A percentile compares a stretch with the other conserved stretches of the same genome.
phyloP scores from a whole-genome alignment of 2,797 vertebrate species.

The Falco biarmicus region DNA sequence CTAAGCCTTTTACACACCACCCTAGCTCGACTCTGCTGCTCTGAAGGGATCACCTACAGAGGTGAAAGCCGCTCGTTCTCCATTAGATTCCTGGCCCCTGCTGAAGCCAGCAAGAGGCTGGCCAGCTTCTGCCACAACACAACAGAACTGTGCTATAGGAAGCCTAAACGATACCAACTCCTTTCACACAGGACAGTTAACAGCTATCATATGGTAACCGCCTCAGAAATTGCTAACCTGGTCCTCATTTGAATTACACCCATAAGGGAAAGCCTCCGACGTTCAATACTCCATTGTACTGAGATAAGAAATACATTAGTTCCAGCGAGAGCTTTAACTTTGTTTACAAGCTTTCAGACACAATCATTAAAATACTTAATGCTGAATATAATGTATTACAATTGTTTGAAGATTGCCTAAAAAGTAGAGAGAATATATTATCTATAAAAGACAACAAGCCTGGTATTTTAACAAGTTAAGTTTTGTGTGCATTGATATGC shows the following conservation, averaged over 20 bases:
- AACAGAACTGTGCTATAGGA: background rate
- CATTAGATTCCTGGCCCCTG: background rate
- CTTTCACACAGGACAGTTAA: background rate
- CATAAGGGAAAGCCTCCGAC: background rate
- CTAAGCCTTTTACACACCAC: background rate
- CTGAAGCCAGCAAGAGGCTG: background rate
- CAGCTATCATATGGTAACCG: background rate
- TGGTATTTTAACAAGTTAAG: background rate
- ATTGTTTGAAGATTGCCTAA: background rate
- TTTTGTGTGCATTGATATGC: background rate
- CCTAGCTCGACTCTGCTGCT: background rate
- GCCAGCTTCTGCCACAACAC: background rate
- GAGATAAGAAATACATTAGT: background rate
- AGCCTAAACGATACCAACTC: background rate
- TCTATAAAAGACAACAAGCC: background rate
- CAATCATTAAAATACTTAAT: background rate
- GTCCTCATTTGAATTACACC: background rate
- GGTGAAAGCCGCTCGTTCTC: background rate
- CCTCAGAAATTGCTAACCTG: background rate
- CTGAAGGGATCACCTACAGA: background rate
- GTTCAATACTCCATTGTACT: background rate
- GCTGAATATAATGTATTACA: background rate
- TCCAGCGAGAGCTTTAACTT: background rate
- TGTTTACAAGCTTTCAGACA: slow-evolving; percentile 17
- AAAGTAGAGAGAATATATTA: background rate